These are phyloP conservation scores for Urocynchramus pylzowi DNA, from an alignment of 2,113 vertebrate genomes.

Conservation along the genomic window DNA sequence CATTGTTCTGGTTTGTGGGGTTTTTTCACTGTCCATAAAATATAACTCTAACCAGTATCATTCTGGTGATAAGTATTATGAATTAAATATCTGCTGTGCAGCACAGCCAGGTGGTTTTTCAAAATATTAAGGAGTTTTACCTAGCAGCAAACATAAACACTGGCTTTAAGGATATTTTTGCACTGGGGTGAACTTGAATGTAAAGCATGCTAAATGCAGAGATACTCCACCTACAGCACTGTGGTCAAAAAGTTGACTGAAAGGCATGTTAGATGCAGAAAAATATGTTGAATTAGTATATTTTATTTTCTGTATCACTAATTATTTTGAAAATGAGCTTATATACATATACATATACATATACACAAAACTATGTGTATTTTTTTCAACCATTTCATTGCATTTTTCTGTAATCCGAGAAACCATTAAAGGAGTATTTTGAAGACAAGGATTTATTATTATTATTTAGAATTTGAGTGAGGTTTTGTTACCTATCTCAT, in stretches of 20 bases:
- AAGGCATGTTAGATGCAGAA: constrained; percentile 50
- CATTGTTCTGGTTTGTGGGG: background rate
- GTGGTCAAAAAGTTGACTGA: constrained; percentile 67
- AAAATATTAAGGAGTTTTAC: constrained; percentile 27
- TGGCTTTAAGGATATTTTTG: constrained; percentile 63
- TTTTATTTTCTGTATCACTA: constrained; percentile 30
- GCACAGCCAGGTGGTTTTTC: constrained; percentile 41
- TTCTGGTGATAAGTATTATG: constrained; percentile 33
- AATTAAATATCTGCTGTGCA: constrained; percentile 45
- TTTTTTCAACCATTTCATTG: background rate
- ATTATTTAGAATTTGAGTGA: background rate
- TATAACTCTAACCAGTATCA: constrained; percentile 11
- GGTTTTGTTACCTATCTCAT: background rate
- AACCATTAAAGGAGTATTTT: background rate
- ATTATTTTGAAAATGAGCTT: background rate
- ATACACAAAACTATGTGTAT: background rate
- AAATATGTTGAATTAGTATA: constrained; percentile 36
- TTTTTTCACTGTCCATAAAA: constrained; percentile 43
- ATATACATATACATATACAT: background rate
- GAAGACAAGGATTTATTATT: background rate
- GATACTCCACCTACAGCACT: constrained; percentile 44
- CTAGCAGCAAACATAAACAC: constrained; percentile 65
- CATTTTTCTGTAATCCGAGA: background rate
- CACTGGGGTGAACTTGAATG: constrained; percentile 52
- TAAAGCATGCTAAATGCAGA: constrained; percentile 63